Evolutionary conservation across 2,797 vertebrate genomes (phyloP).

Genomic region (Pseudomugil gertrudae): DNA sequence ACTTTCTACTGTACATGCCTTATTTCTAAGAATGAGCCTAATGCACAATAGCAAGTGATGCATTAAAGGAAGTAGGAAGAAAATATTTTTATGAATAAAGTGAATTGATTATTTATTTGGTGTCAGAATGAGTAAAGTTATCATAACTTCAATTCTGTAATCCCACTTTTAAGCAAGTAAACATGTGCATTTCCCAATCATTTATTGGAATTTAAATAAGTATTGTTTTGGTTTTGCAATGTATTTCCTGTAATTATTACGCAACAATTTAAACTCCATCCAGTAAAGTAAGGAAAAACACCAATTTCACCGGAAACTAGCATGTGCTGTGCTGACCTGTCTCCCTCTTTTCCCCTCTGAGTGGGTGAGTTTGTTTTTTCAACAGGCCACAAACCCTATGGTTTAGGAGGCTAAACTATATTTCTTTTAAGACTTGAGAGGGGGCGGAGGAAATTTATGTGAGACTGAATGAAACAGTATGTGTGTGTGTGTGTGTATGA

Average conservation of each 20-base stretch:
- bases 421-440: constrained; percentile 64
- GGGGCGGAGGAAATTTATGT: constrained; percentile 62
- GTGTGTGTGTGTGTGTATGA: constrained; percentile 29
- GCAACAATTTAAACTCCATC: constrained; percentile 10
- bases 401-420: constrained; percentile 77
- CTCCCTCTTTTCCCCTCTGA: constrained; percentile 71
- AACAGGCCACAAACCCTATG: constrained; percentile 80
- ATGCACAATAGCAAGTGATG: constrained; percentile 22
- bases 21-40: constrained; percentile 43
- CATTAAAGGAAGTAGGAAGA: not conserved
- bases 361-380: constrained; percentile 78
- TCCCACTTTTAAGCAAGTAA: not conserved
- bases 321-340: constrained; percentile 38
- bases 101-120: not conserved
- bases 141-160: not conserved
- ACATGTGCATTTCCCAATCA: not conserved
- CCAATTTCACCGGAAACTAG: constrained; percentile 60
- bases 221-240: not conserved
- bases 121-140: not conserved
- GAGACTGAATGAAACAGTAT: constrained; percentile 58
- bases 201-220: not conserved
- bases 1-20: constrained; percentile 44
- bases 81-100: not conserved
- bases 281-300: constrained; percentile 12
- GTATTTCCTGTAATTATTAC: not conserved